A percentile compares a stretch with the other conserved stretches of the same genome.
These are phyloP conservation scores for Carollia perspicillata DNA, from an alignment of 2,113 vertebrate genomes.

Conservation along the genomic window DNA sequence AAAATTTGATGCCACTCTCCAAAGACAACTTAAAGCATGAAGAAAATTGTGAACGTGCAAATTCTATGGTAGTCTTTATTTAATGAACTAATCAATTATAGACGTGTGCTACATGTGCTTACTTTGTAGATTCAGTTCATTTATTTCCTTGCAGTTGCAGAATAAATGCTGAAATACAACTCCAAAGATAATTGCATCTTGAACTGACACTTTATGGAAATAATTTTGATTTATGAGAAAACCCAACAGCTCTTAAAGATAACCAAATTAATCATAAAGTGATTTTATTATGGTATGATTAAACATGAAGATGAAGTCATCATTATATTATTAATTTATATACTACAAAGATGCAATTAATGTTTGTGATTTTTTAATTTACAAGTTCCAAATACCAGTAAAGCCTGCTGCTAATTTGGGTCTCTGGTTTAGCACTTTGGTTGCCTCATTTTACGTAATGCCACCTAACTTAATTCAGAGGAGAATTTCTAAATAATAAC, in stretches of 20 bases:
- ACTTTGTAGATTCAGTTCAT: not conserved
- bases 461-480: conserved; percentile 68
- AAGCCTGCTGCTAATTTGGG: conserved; percentile 60
- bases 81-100: not conserved
- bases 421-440: conserved; percentile 53
- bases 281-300: conserved; percentile 49
- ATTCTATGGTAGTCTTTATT: not conserved
- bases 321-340: conserved; percentile 63
- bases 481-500: conserved; percentile 67
- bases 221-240: conserved; percentile 66
- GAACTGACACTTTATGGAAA: conserved; percentile 50
- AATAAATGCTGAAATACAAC: conserved; percentile 29
- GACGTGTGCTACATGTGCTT: not conserved
- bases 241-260: conserved; percentile 45
- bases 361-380: conserved; percentile 66
- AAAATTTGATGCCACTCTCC: not conserved
- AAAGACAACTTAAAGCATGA: not conserved
- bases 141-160: not conserved
- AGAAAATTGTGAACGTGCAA: not conserved
- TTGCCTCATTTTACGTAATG: conserved; percentile 60
- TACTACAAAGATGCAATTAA: conserved; percentile 54
- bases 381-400: conserved; percentile 60
- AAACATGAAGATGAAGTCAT: conserved; percentile 57
- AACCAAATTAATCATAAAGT: conserved; percentile 55
- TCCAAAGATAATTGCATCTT: conserved; percentile 47